Conservation (phyloP, 2,888 invertebrate genomes). For the Diplazon laetatorius region DNA sequence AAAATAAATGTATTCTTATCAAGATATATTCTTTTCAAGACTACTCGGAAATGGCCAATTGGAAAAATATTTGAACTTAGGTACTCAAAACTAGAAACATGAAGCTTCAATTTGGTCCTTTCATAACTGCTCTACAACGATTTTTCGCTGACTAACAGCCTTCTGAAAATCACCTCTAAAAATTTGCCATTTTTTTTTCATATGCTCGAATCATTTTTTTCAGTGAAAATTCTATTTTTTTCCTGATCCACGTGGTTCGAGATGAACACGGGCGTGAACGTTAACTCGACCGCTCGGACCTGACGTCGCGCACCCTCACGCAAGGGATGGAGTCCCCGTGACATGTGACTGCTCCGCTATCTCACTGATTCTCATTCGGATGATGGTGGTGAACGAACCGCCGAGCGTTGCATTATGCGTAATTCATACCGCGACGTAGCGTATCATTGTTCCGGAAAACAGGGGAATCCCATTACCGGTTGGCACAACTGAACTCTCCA, state of each 20-base stretch:
- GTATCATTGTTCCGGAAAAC: constrained; percentile 80
- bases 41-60: too few relatives aligned
- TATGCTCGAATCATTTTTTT: too few relatives aligned
- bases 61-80: too few relatives aligned
- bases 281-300: constrained; percentile 4
- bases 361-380: constrained; percentile 27
- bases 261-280: constrained; percentile 42
- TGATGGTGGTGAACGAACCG: constrained; percentile 28
- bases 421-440: constrained; percentile 79
- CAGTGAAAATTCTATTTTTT: too few relatives aligned
- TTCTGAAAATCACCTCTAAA: too few relatives aligned
- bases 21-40: too few relatives aligned
- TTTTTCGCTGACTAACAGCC: too few relatives aligned
- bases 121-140: too few relatives aligned
- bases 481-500: constrained; percentile 78
- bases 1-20: too few relatives aligned
- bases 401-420: constrained; percentile 75
- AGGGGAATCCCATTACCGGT: constrained; percentile 81
- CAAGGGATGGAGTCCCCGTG: neutral
- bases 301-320: neutral
- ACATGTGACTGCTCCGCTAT: neutral
- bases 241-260: neutral
- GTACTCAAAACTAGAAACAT: too few relatives aligned
- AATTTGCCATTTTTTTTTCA: too few relatives aligned
- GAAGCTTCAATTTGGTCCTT: too few relatives aligned